Conservation (phyloP, 2,113 vertebrate species). For the Chionis minor region DNA sequence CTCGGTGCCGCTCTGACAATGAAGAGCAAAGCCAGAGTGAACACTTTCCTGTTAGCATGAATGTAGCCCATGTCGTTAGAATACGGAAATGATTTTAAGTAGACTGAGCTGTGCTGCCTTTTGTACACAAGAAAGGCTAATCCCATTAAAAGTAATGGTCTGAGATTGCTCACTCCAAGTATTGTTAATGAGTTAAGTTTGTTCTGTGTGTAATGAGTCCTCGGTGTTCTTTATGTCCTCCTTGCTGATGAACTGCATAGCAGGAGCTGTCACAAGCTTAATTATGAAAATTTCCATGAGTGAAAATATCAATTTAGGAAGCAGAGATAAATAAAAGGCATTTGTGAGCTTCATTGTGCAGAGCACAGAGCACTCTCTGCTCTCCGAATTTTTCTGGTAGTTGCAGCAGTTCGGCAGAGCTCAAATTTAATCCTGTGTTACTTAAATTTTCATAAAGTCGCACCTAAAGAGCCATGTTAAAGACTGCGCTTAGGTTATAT, state of each 20-base stretch:
- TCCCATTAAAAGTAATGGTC: conserved; percentile 63
- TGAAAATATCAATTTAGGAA: conserved; percentile 34
- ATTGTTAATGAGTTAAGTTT: conserved; percentile 63
- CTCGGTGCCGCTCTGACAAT: conserved; percentile 2
- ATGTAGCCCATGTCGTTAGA: conserved; percentile 29
- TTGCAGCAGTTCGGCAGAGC: not conserved
- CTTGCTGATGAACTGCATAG: conserved; percentile 22
- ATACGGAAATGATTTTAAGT: conserved; percentile 49
- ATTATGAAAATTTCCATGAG: conserved; percentile 50
- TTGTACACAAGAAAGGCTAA: conserved; percentile 58
- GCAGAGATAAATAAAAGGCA: conserved; percentile 21
- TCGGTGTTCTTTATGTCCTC: conserved; percentile 39
- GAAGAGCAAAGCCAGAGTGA: conserved; percentile 35
- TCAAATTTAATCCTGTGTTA: not conserved
- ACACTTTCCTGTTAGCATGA: conserved; percentile 18
- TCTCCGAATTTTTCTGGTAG: not conserved
- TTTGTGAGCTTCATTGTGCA: not conserved
- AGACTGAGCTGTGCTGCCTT: conserved; percentile 34
- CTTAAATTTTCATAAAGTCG: not conserved
- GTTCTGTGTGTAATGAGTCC: conserved; percentile 52
- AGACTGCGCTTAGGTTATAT: not conserved
- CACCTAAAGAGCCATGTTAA: not conserved
- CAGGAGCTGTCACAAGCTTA: conserved; percentile 30
- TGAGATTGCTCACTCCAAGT: conserved; percentile 55
- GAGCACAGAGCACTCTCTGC: not conserved